A percentile compares a stretch with the other conserved stretches of the same genome.
Evolutionary conservation across 2,888 invertebrate species (phyloP).

Genomic region (Bellardia bayeri): DNA sequence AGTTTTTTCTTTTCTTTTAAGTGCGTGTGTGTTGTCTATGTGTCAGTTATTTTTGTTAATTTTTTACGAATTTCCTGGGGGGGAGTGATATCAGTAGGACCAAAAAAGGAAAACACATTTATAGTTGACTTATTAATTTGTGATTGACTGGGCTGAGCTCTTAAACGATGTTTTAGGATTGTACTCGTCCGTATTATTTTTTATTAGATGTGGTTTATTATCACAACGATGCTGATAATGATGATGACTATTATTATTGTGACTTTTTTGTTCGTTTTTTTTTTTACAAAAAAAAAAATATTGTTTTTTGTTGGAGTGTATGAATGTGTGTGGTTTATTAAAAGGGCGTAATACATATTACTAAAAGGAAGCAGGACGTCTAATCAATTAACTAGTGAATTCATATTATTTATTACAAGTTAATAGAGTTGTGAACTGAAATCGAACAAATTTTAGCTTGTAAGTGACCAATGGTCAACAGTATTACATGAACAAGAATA

Average conservation of each 20-base stretch:
- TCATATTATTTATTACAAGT: neutral
- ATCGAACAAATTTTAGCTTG: neutral
- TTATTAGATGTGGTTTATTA: constrained; percentile 71
- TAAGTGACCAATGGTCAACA: constrained; percentile 22
- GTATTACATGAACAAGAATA: neutral
- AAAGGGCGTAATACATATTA: constrained; percentile 37
- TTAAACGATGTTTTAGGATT: constrained; percentile 61
- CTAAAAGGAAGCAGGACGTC: constrained; percentile 30
- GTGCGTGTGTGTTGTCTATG: constrained; percentile 46
- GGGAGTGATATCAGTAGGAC: constrained; percentile 73
- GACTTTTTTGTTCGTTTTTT: constrained; percentile 29
- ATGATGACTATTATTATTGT: constrained; percentile 65
- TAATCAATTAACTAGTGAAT: constrained; percentile 55
- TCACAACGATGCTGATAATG: constrained; percentile 61
- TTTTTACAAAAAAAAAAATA: constrained; percentile 54
- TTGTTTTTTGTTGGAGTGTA: constrained; percentile 12
- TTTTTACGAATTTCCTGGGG: constrained; percentile 75
- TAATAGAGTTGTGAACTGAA: neutral
- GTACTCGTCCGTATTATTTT: constrained; percentile 42
- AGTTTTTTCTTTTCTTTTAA: constrained; percentile 29
- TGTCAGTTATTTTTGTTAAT: constrained; percentile 60
- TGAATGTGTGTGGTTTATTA: constrained; percentile 35
- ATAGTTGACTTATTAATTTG: constrained; percentile 77
- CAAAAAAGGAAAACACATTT: constrained; percentile 56
- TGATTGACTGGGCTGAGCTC: constrained; percentile 78